Evolutionary conservation across 2,797 vertebrate species (phyloP), one percentile per base, ranked within the genome.

Genomic region (Cryptoprocta ferox): DNA sequence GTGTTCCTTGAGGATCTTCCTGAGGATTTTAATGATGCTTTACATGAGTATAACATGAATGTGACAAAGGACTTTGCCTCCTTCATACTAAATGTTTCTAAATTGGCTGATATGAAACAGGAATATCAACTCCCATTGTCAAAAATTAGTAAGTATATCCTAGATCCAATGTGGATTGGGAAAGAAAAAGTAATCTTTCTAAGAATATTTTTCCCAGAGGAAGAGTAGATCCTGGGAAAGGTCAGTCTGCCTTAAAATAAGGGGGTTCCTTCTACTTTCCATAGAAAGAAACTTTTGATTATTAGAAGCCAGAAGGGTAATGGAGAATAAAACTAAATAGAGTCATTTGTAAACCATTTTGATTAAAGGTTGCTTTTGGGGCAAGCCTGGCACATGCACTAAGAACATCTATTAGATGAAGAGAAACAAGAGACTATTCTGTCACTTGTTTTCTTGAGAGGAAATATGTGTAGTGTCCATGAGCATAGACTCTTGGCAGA

Each of bases 1-100:
- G 98, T 98, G 13, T 98, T 98, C 79, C 97, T 99, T 28, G 98
- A 98, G 10, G 96, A 98, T 66, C 98, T 99, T 4, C 98, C 99
- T 61, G 8, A 98, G 80, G 98, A 98, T 19, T 99, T 99, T 94
- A 89, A 81, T 82, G 83, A 65, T 63, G 98, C 98, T 83, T 95
- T 99, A 78, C 3, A 96, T 14, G 97, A 98, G 3, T 98, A 98
- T 94, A 99, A 99, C 92, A 92, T 7, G 26, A 96, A 98, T 56
- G 91, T 98, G 56, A 68, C 89, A 73, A 59, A 98, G 53, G 98
- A 98, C n/a, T 99, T 98, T 98, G 97, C 98, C 78, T 82, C 93
- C 28, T 99, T 98, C 95, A 97, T 99, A 90, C 93, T 98, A 71
- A 97, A 96, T 89, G 92, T 93, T 90, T 98, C 98, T 56, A 98